Percentiles rank a stretch among this genome's conserved stretches.
Conservation (phyloP, 2,113 vertebrate species). For the Campylorhamphus procurvoides region DNA sequence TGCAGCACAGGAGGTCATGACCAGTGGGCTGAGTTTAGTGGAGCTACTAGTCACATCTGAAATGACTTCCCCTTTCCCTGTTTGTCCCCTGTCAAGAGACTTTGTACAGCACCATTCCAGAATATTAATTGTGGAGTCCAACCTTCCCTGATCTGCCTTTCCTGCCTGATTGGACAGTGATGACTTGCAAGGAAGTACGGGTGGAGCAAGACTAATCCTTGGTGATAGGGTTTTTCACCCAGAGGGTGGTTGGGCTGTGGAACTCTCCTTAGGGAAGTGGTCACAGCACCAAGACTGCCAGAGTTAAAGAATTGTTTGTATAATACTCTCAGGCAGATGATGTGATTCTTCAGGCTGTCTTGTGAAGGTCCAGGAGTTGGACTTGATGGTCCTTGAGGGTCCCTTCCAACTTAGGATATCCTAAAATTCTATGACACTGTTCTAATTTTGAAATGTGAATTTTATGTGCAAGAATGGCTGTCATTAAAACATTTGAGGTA, state of each 20-base stretch:
- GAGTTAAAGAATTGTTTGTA: neutral
- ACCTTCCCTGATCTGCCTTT: neutral
- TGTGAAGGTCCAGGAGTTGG: neutral
- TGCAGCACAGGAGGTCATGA: neutral
- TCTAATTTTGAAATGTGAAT: neutral
- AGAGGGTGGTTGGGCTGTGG: rapidly evolving
- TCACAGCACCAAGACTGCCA: neutral
- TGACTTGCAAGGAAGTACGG: neutral
- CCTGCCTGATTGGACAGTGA: neutral
- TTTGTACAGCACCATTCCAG: neutral
- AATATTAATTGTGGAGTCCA: neutral
- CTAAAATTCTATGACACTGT: neutral
- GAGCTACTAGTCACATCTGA: neutral
- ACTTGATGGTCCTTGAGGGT: neutral
- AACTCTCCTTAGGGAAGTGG: neutral
- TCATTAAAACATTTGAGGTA: neutral
- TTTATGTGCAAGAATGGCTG: neutral
- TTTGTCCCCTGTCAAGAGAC: rapidly evolving
- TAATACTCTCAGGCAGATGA: neutral
- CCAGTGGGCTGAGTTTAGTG: neutral
- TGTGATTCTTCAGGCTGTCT: neutral
- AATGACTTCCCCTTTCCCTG: neutral
- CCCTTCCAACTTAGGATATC: neutral
- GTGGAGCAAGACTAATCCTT: neutral
- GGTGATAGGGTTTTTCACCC: neutral